Conservation (phyloP, 2,113 vertebrate genomes). For the Gopherus evgoodei region DNA sequence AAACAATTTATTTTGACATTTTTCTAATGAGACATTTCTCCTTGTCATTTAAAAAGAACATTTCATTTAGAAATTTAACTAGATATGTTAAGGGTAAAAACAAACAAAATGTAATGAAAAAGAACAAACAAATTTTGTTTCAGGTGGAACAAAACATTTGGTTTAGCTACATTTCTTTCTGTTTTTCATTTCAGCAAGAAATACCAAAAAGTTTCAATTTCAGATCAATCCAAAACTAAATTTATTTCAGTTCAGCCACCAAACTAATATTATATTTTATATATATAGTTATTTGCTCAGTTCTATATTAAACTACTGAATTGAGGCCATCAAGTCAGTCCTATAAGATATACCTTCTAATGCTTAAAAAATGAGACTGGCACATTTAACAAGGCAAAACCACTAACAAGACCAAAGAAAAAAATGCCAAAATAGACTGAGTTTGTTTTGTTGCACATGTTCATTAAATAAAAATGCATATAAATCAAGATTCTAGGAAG, state of each 20-base stretch:
- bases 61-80: background rate
- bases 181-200: background rate
- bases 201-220: background rate
- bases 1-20: background rate
- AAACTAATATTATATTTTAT: background rate
- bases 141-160: background rate
- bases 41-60: fast-evolving
- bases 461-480: background rate
- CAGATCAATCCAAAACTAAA: background rate
- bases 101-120: fast-evolving
- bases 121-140: background rate
- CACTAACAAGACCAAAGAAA: background rate
- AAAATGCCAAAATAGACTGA: background rate
- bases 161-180: background rate
- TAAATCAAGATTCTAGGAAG: background rate
- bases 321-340: background rate
- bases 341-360: background rate
- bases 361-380: background rate
- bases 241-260: background rate
- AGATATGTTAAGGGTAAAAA: background rate
- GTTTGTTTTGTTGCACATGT: background rate
- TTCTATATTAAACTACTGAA: background rate
- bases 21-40: background rate
- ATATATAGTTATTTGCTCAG: background rate
- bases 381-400: background rate